Conservation (phyloP, 1,140 invertebrate species). For the Bicyclus anynana region DNA sequence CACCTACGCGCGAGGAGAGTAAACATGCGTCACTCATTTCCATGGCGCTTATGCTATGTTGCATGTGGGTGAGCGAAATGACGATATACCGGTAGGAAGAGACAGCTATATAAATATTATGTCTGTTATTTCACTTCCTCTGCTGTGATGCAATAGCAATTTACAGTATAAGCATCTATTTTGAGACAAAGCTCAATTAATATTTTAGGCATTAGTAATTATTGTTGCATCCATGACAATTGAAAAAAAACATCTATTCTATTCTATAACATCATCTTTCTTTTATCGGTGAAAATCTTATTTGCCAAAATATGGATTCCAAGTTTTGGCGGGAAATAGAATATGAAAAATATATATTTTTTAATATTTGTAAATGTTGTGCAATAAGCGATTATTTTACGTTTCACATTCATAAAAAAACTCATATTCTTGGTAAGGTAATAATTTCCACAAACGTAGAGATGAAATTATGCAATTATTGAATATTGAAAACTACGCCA, state of each 20-base stretch:
- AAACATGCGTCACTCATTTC: slow-evolving; percentile 38
- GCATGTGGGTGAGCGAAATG: slow-evolving; percentile 53
- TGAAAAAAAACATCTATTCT: background rate
- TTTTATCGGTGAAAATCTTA: no score
- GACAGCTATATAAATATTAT: slow-evolving; percentile 73
- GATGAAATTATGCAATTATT: background rate
- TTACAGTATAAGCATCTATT: slow-evolving; percentile 68
- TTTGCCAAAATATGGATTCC: background rate
- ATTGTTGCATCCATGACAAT: background rate
- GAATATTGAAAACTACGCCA: slow-evolving; percentile 38
- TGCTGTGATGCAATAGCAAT: slow-evolving; percentile 72
- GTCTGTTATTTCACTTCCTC: slow-evolving; percentile 75
- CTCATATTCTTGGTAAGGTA: no score
- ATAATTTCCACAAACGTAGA: slow-evolving; percentile 9
- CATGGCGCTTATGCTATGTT: slow-evolving; percentile 39
- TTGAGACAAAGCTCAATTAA: slow-evolving; percentile 61
- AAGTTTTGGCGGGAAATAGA: slow-evolving; percentile 26
- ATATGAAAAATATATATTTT: background rate
- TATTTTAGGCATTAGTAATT: slow-evolving; percentile 32
- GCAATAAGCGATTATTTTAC: no score
- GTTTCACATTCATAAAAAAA: no score
- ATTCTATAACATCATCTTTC: no score
- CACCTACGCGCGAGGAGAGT: slow-evolving; percentile 36
- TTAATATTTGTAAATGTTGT: background rate
- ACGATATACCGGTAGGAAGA: slow-evolving; percentile 47